Evolutionary conservation across 2,797 vertebrate species (phyloP).

Genomic region (Eremophila alpestris): DNA sequence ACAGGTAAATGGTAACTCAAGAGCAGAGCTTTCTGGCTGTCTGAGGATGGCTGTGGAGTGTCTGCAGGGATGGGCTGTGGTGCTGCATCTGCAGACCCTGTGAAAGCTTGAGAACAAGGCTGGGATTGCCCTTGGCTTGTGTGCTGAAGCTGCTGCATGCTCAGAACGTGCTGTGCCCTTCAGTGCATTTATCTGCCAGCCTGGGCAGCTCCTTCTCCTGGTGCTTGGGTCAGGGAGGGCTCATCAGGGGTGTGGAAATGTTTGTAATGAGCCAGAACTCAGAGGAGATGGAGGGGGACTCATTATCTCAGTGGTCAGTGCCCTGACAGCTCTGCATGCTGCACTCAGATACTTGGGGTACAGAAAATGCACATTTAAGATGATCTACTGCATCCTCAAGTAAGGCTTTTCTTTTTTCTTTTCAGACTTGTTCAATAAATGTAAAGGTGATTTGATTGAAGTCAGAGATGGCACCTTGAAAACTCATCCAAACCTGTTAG

Average conservation of each 20-base stretch:
- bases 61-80: neutral
- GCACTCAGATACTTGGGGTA: neutral
- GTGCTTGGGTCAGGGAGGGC: neutral
- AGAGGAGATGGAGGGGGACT: neutral
- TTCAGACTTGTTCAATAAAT: conserved; percentile 89
- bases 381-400: neutral
- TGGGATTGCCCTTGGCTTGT: neutral
- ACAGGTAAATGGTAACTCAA: conserved; percentile 81
- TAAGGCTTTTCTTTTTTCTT: conserved; percentile 10
- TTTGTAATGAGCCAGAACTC: neutral
- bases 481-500: conserved; percentile 85
- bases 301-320: neutral
- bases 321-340: neutral
- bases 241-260: neutral
- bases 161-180: neutral
- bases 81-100: neutral
- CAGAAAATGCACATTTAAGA: neutral
- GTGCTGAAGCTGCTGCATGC: neutral
- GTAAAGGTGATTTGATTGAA: conserved; percentile 92
- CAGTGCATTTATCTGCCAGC: neutral
- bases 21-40: neutral
- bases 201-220: neutral
- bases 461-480: conserved; percentile 85
- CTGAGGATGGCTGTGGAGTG: neutral
- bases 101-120: neutral